phyloP scores from a whole-genome alignment of 2,797 vertebrate genomes.

The Fringilla coelebs region DNA sequence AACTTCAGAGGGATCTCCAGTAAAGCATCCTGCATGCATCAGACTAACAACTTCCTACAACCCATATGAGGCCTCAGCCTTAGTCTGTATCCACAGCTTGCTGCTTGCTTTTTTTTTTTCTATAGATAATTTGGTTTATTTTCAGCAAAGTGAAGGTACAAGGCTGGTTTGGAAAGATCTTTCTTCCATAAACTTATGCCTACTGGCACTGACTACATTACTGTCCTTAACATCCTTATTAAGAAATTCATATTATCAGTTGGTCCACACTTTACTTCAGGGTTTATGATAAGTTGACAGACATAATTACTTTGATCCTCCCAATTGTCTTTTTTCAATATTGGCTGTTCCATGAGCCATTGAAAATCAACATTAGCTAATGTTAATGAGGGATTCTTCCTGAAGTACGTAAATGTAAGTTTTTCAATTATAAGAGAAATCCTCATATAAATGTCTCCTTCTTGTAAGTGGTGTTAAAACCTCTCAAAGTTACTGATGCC shows the following conservation, averaged over 20 bases:
- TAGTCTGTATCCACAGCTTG: background rate
- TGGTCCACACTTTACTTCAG: background rate
- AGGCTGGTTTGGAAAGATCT: background rate
- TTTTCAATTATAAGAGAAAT: background rate
- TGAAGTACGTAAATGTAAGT: background rate
- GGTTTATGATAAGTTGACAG: background rate
- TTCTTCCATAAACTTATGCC: background rate
- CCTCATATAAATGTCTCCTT: background rate
- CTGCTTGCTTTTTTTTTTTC: background rate
- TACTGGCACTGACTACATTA: background rate
- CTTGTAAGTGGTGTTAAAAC: background rate
- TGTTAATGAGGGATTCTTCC: background rate
- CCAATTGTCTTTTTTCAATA: background rate
- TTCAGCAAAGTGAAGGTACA: background rate
- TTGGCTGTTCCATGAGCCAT: background rate
- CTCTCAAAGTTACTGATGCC: background rate
- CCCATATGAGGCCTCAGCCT: rapidly evolving
- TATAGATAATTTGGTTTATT: background rate
- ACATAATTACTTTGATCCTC: background rate
- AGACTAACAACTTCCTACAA: background rate
- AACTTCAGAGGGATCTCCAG: background rate
- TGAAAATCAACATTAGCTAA: background rate
- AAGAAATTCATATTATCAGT: background rate
- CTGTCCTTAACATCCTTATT: background rate
- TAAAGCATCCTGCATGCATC: rapidly evolving